A percentile compares a stretch with the other conserved stretches of the same genome.
Evolutionary conservation across 2,888 invertebrate species (phyloP).

Genomic region (Eristalis arbustorum): DNA sequence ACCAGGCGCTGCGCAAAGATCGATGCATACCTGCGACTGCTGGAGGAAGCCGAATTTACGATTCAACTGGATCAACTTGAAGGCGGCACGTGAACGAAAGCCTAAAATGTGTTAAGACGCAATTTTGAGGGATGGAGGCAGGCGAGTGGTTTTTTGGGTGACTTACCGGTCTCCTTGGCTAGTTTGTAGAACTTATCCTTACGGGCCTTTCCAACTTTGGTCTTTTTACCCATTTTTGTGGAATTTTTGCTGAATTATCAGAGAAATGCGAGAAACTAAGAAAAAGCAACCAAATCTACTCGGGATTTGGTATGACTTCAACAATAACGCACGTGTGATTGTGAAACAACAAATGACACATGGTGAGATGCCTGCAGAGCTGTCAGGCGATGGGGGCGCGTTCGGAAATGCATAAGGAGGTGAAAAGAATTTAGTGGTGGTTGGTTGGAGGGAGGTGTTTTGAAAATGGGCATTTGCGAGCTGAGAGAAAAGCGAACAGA

Average conservation of each 20-base stretch:
- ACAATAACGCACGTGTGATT: slow-evolving; percentile 64
- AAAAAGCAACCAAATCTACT: neutral
- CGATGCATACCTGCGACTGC: slow-evolving; percentile 96
- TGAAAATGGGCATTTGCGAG: neutral
- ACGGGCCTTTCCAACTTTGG: slow-evolving; percentile 98
- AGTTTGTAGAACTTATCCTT: slow-evolving; percentile 99
- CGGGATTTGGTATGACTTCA: slow-evolving; percentile 7
- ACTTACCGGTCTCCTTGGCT: slow-evolving; percentile 97
- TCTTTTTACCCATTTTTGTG: slow-evolving; percentile 93
- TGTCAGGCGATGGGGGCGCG: neutral
- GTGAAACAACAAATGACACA: slow-evolving; percentile 13
- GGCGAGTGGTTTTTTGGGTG: neutral
- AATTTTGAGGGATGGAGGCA: neutral
- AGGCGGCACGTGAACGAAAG: slow-evolving; percentile 98
- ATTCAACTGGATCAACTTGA: slow-evolving; percentile 98
- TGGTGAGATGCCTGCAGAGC: neutral
- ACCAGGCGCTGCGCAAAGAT: slow-evolving; percentile 99
- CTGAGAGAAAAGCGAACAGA: too few relatives aligned
- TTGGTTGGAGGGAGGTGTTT: neutral
- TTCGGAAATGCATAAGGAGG: slow-evolving; percentile 6
- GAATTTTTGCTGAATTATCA: neutral
- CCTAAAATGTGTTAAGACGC: slow-evolving; percentile 82
- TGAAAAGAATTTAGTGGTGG: neutral
- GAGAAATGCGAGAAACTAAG: neutral
- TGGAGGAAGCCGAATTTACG: slow-evolving; percentile 98